Base-by-base conservation (phyloP, 2,113 vertebrate species). In the Turdus rufiventris region DNA sequence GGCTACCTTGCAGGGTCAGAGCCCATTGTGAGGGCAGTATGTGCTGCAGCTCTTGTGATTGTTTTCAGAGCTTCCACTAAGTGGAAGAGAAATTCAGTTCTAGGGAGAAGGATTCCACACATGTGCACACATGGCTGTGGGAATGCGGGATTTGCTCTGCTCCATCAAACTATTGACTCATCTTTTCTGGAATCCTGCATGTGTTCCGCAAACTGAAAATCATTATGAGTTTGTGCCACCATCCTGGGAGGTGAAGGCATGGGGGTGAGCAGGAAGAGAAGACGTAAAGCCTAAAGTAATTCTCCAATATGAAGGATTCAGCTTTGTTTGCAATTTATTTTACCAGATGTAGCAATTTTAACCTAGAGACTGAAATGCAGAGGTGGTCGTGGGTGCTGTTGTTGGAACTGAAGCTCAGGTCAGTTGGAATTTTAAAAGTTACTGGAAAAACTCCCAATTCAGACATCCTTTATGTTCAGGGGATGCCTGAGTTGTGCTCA, bases 101-200 rank as follows among this genome's bases (percentile, higher is more conserved):
- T 65, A 34, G 60, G 54, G 20, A 70, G n/a, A 65, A 18, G 25
- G 12, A 13, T 20, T 81, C 28, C 0, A 12, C 1, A 9, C 2
- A 11, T 20, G 43, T 51, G 54, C 16, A 0, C 36, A 12, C 57
- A 15, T 7, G 19, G 75, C 10, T 75, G 20, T 75, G 76, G 62
- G 75, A 51, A 26, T 0, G 5, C 34, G 18, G 66, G 31, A 19
- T 40, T 47, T 0, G 0, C 24, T 15, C 25, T 12, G 24, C 68
- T 62, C 10, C 0, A 3, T 45, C 61, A 5, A 34, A 2, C 12
- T 2, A 1, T 4, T 8, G n/a, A 29, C 38, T 42, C 28, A 5
- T 51, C 23, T 3, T 15, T 14, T 14, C 29, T 45, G 57, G 26
- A 54, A 26, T 26, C 48, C 26, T 40, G 40, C 5, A 2, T 19